Evolutionary conservation across 2,888 invertebrate genomes (phyloP).

Genomic region (Apoda limacodes): DNA sequence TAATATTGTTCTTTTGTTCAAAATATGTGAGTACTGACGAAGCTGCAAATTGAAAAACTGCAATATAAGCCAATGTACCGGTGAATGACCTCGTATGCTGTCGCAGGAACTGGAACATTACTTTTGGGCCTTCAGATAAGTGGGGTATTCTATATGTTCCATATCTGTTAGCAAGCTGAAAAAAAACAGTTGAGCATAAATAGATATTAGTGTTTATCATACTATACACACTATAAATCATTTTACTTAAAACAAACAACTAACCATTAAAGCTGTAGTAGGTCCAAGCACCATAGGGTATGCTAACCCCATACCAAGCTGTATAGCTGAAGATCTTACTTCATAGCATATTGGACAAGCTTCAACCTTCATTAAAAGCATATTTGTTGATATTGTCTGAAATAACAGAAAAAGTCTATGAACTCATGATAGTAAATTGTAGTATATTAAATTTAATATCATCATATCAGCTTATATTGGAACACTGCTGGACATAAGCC

Average conservation of each 20-base stretch:
- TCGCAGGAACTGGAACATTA: constrained; percentile 59
- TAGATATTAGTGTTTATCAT: no score
- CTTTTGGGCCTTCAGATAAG: constrained; percentile 66
- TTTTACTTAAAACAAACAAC: constrained; percentile 11
- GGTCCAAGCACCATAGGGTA: constrained; percentile 75
- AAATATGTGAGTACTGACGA: constrained; percentile 72
- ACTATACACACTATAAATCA: constrained; percentile 2
- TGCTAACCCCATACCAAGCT: constrained; percentile 58
- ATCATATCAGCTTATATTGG: no score
- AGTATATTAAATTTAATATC: no score
- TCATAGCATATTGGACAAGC: constrained; percentile 76
- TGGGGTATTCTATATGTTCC: constrained; percentile 74
- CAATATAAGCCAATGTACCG: constrained; percentile 53
- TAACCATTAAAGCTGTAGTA: constrained; percentile 70
- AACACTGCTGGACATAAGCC: no score
- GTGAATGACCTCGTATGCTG: constrained; percentile 67
- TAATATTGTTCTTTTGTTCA: constrained; percentile 64
- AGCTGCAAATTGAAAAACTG: constrained; percentile 61
- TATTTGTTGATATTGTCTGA: constrained; percentile 66
- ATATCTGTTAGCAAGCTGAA: constrained; percentile 73
- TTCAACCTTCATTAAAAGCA: constrained; percentile 66
- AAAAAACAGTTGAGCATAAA: no score
- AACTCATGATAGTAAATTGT: no score
- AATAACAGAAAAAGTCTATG: no score
- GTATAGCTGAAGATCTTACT: constrained; percentile 66